Evolutionary conservation across 1,140 invertebrate species (phyloP), one percentile per base, ranked within the genome.

Genomic region (Telenomus remus): DNA sequence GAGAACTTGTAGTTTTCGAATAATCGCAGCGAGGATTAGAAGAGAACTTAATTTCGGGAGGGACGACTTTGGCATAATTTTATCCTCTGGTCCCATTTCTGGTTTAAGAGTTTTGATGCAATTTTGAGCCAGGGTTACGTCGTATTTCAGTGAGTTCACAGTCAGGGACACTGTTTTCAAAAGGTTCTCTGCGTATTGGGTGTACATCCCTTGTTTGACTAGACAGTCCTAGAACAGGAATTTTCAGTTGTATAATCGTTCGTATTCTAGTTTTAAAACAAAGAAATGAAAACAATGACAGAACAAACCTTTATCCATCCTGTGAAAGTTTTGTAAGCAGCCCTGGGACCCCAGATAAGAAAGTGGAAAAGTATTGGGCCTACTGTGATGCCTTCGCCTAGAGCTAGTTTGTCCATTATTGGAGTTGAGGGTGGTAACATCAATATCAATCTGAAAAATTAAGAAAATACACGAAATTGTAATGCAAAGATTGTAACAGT

Each of bases 121-220:
- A 82, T 91, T 90, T 68, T 93, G 93, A 0, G 93, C 92, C 9
- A 94, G 86, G 69, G 91, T 91, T 1, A 94, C 90, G 65, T 94
- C 92, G 83, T 93, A 95, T 80, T 91, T 90, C 0, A 93, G 81
- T 61, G 89, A 90, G 78, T 91, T 92, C 0, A 92, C 91, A 9
- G 89, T 89, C 54, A 92, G 91, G 0, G 90, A 88, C 1, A 95
- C 93, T 3, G 90, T 91, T 76, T 93, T 92, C 13, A 96, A 81
- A 42, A 96, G 86, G 73, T 91, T 91, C 79, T 95, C 95, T 0
- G 95, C 94, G 82, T 95, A 93, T 81, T 93, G 92, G 0, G 93
- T 94, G 57, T 93, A 95, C 90, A 96, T 91, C 47, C 95, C 95
- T 90, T 97, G 95, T 81, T 96, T 96, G 4, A 95, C 94, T n/a